Conservation (phyloP, 1,140 invertebrate species). For the Anastrepha ludens region DNA sequence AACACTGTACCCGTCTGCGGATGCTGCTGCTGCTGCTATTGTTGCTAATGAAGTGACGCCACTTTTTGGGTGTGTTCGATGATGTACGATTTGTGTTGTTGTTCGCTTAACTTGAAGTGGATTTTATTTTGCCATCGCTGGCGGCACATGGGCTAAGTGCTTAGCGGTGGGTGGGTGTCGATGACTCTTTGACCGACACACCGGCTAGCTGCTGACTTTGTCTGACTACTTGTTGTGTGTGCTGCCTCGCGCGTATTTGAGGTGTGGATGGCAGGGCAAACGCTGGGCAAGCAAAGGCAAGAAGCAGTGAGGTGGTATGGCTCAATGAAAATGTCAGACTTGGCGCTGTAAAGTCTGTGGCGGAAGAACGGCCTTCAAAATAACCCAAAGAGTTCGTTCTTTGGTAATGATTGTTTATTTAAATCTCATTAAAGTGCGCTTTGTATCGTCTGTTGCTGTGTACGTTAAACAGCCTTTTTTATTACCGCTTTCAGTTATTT, state of each 20-base stretch:
- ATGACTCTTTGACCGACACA: constrained; percentile 47
- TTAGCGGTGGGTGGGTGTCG: constrained; percentile 44
- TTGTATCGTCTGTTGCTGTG: neutral
- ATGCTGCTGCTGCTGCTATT: constrained; percentile 15
- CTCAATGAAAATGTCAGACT: neutral
- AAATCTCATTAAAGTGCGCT: constrained; percentile 24
- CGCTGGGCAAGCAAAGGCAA: neutral
- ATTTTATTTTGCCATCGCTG: neutral
- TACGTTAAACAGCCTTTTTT: constrained; percentile 23
- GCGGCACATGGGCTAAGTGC: neutral
- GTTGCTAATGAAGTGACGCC: constrained; percentile 28
- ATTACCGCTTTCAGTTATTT: neutral
- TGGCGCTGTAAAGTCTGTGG: neutral
- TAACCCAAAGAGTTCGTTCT: neutral
- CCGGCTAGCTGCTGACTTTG: neutral
- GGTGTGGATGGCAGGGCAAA: neutral
- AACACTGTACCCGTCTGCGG: neutral
- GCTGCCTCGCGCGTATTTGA: neutral
- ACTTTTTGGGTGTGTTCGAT: neutral
- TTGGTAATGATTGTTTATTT: constrained; percentile 25
- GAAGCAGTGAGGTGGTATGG: neutral
- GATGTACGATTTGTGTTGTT: constrained; percentile 2
- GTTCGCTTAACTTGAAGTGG: neutral
- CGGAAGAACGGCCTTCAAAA: constrained; percentile 33
- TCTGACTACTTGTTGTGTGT: neutral